Evolutionary conservation across 2,888 invertebrate genomes (phyloP).

Genomic region (Coelinius sp.): DNA sequence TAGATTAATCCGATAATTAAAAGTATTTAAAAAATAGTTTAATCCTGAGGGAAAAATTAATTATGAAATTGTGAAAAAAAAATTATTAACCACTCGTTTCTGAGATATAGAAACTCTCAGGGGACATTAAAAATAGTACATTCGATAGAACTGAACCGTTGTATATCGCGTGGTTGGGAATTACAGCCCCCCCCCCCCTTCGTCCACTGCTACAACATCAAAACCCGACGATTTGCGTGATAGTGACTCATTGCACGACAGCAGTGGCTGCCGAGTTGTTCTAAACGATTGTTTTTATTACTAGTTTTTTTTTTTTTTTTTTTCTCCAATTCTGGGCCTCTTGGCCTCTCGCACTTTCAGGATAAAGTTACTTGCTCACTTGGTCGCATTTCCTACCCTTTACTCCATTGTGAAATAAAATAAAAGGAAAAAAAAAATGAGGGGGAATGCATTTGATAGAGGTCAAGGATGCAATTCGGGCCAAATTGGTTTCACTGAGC

Average conservation of each 20-base stretch:
- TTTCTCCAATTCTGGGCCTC: conserved; percentile 24
- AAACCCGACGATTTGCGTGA: conserved; percentile 52
- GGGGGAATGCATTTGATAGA: conserved; percentile 36
- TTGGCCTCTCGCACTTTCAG: conserved; percentile 28
- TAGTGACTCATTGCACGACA: conserved; percentile 52
- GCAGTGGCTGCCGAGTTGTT: conserved; percentile 35
- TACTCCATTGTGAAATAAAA: not conserved
- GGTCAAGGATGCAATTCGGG: conserved; percentile 62
- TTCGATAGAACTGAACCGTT: not conserved
- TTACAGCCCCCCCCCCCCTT: conserved; percentile 1
- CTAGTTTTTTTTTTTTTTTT: conserved; percentile 2
- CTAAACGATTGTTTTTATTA: conserved; percentile 20
- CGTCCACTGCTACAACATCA: not conserved
- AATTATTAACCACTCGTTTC: not conserved
- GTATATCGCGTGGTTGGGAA: conserved; percentile 28
- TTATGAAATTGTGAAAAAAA: not conserved
- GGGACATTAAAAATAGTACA: conserved; percentile 23
- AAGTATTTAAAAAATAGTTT: conserved; percentile 19
- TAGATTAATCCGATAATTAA: not conserved
- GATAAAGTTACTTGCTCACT: conserved; percentile 46
- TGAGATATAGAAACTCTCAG: conserved; percentile 4
- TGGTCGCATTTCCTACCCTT: conserved; percentile 31
- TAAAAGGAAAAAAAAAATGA: conserved; percentile 48
- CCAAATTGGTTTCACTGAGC: conserved; percentile 49
- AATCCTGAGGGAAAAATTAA: conserved; percentile 6